phyloP scores from a whole-genome alignment of 2,888 invertebrate species.

The Lochmaea crataegi region DNA sequence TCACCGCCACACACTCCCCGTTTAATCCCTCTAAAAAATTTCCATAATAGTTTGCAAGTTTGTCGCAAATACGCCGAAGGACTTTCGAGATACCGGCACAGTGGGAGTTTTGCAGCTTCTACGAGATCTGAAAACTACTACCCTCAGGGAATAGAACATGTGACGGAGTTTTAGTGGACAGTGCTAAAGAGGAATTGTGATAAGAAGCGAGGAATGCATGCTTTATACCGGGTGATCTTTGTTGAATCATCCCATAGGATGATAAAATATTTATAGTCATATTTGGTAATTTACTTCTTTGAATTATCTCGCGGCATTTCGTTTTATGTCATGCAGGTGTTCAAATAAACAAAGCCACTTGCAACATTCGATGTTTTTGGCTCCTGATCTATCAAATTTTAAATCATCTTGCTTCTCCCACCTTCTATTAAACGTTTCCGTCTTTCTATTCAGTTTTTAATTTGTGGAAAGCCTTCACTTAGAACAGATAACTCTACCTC shows the following conservation, averaged over 20 bases:
- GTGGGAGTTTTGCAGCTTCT: conserved; percentile 28
- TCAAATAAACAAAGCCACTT: no score
- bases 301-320: no score
- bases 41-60: conserved; percentile 39
- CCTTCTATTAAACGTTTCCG: no score
- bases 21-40: conserved; percentile 26
- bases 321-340: no score
- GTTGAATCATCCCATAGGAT: background rate
- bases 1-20: conserved; percentile 15
- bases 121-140: conserved; percentile 24
- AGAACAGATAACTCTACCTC: no score
- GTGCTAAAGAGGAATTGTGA: conserved; percentile 24
- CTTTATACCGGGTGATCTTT: background rate
- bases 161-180: conserved; percentile 18
- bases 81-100: conserved; percentile 21
- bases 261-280: no score
- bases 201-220: background rate
- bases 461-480: no score
- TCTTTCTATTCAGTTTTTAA: no score
- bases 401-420: no score
- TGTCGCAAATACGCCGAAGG: conserved; percentile 37
- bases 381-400: no score
- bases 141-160: conserved; percentile 13
- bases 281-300: no score
- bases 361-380: no score